Evolutionary conservation across 2,797 vertebrate genomes (phyloP).

Genomic region (Sebastes cheni): DNA sequence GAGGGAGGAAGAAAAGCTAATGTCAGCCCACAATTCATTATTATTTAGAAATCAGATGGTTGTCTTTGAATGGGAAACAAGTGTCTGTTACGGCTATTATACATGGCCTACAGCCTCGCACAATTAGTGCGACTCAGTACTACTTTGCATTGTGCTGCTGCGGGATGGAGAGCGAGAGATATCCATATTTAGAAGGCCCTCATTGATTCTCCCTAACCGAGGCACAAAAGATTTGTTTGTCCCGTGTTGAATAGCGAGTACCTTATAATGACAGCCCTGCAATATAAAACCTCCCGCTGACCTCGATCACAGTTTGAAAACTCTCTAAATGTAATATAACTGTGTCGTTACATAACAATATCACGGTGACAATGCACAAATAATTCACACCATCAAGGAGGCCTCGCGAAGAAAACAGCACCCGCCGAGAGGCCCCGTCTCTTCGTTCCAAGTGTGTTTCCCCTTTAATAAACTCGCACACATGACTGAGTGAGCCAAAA

Average conservation of each 20-base stretch:
- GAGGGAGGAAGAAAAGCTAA: neutral
- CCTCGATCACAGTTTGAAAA: constrained; percentile 35
- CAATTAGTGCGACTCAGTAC: constrained; percentile 68
- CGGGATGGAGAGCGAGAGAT: constrained; percentile 45
- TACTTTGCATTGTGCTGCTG: constrained; percentile 65
- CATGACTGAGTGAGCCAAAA: constrained; percentile 71
- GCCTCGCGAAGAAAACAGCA: constrained; percentile 1
- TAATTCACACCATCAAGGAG: constrained; percentile 38
- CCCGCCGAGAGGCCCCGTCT: neutral
- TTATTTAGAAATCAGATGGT: constrained; percentile 19
- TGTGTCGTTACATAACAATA: constrained; percentile 50
- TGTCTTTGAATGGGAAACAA: constrained; percentile 32
- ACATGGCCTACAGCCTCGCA: constrained; percentile 37
- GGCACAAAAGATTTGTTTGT: constrained; percentile 70
- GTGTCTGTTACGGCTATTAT: constrained; percentile 48
- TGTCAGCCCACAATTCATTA: constrained; percentile 5
- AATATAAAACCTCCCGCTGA: constrained; percentile 46
- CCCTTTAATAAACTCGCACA: constrained; percentile 57
- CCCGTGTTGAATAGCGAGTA: constrained; percentile 48
- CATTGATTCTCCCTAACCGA: constrained; percentile 67
- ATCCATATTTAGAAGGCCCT: constrained; percentile 73
- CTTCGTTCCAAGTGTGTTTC: constrained; percentile 44
- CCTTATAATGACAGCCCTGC: constrained; percentile 41
- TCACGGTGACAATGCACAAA: constrained; percentile 41
- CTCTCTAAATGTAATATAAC: constrained; percentile 18